Evolutionary conservation across 2,888 invertebrate genomes (phyloP).

Genomic region (Aspidiotus destructor): DNA sequence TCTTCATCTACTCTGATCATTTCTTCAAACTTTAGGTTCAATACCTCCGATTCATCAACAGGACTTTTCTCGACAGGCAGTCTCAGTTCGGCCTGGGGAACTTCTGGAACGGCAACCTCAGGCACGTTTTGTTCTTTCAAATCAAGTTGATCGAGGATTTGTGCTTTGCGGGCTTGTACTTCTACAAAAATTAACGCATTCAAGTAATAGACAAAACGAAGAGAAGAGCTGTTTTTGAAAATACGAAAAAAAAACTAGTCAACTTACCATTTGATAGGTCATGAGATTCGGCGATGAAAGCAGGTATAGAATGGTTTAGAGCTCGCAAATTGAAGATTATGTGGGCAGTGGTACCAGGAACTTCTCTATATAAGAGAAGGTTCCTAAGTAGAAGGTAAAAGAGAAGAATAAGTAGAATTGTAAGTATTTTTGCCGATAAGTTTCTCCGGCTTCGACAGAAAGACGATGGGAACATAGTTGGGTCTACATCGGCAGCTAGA

Average conservation of each 20-base stretch:
- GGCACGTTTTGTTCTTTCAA: background rate
- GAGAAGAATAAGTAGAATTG: background rate
- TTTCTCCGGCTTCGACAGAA: background rate
- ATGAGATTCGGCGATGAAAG: constrained; percentile 22
- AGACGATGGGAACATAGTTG: background rate
- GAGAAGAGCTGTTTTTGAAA: background rate
- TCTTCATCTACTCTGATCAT: constrained; percentile 54
- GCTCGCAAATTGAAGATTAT: constrained; percentile 26
- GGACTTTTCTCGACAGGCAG: background rate
- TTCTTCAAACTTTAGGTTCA: constrained; percentile 41
- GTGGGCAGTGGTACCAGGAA: background rate
- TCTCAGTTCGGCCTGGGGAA: background rate
- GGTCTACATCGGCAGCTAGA: no score
- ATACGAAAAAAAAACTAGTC: background rate
- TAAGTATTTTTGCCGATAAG: background rate
- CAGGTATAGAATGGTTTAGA: constrained; percentile 20
- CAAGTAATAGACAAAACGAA: background rate
- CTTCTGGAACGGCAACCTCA: background rate
- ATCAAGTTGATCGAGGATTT: background rate
- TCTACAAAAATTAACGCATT: no score
- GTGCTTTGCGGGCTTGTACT: no score
- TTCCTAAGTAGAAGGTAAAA: background rate
- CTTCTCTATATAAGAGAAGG: background rate
- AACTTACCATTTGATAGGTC: background rate
- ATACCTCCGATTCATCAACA: background rate